Percentiles rank a stretch among this genome's conserved stretches.
Evolutionary conservation across 2,113 vertebrate genomes (phyloP).

Genomic region (Danio rerio): DNA sequence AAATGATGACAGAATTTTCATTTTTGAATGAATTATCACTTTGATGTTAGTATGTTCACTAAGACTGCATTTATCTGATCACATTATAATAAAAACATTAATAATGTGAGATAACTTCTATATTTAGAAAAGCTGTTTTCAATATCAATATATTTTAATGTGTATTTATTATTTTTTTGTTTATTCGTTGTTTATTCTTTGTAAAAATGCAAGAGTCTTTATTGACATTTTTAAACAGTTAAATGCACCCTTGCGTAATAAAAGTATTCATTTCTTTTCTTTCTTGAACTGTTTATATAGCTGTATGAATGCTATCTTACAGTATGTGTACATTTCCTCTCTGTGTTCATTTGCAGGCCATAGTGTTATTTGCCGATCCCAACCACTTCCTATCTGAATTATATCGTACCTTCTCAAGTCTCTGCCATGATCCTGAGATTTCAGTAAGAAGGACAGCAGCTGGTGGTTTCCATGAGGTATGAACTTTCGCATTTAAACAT

Average conservation of each 20-base stretch:
- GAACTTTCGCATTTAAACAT: conserved; percentile 25
- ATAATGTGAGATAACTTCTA: not conserved
- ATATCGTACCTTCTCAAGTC: conserved; percentile 90
- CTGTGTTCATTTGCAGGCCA: conserved; percentile 77
- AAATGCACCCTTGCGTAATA: not conserved
- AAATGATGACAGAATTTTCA: not conserved
- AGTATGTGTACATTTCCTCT: not conserved
- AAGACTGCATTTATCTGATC: not conserved
- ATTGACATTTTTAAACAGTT: not conserved
- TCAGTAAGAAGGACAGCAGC: conserved; percentile 88
- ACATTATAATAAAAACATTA: not conserved
- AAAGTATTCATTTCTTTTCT: not conserved
- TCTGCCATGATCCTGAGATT: conserved; percentile 92
- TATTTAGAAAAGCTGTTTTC: not conserved
- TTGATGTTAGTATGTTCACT: not conserved
- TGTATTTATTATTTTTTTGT: not conserved
- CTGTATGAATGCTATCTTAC: not conserved
- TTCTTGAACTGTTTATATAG: not conserved
- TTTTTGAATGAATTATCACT: not conserved
- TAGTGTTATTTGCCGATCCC: conserved; percentile 90
- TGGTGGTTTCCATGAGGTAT: conserved; percentile 92
- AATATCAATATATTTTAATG: not conserved
- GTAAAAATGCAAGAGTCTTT: not conserved
- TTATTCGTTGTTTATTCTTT: not conserved
- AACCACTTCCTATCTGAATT: conserved; percentile 90